A percentile compares a stretch with the other conserved stretches of the same genome.
These are phyloP conservation scores for Ptychobarbus kaznakovi DNA, from an alignment of 2,797 vertebrate species.

Conservation along the genomic window DNA sequence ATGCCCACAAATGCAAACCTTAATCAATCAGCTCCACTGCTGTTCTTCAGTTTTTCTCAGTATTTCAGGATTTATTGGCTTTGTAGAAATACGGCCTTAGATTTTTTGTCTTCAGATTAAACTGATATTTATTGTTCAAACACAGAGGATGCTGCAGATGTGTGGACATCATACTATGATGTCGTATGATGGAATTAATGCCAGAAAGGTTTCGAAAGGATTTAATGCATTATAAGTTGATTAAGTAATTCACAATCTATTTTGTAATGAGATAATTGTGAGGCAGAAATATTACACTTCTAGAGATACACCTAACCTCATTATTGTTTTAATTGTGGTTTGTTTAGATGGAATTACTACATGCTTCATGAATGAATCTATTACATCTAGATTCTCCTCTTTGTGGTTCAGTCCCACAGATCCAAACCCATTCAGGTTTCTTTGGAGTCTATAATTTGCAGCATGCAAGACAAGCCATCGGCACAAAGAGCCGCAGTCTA, in stretches of 20 bases:
- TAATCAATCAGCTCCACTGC: background rate
- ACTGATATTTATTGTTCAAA: slow-evolving; percentile 49
- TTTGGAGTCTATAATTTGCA: slow-evolving; percentile 52
- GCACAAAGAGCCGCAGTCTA: slow-evolving; percentile 57
- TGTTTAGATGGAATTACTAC: background rate
- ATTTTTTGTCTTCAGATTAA: background rate
- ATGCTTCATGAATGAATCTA: background rate
- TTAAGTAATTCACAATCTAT: background rate
- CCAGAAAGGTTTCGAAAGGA: slow-evolving; percentile 37
- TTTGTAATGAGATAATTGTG: background rate
- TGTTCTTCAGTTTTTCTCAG: background rate
- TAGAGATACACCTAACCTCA: background rate
- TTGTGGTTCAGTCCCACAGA: slow-evolving; percentile 50
- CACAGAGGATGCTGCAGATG: slow-evolving; percentile 60
- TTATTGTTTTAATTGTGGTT: background rate
- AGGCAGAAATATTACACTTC: background rate
- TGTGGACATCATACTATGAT: slow-evolving; percentile 60
- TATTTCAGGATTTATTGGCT: background rate
- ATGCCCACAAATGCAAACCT: background rate
- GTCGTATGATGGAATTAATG: slow-evolving; percentile 56
- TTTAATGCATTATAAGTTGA: background rate
- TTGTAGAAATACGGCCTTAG: background rate
- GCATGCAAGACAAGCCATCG: slow-evolving; percentile 36
- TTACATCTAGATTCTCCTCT: background rate
- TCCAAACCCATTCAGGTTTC: slow-evolving; percentile 50